Evolutionary conservation across 2,888 invertebrate genomes (phyloP), one percentile per base, ranked within the genome.

Genomic region (Calliphora vomitoria): DNA sequence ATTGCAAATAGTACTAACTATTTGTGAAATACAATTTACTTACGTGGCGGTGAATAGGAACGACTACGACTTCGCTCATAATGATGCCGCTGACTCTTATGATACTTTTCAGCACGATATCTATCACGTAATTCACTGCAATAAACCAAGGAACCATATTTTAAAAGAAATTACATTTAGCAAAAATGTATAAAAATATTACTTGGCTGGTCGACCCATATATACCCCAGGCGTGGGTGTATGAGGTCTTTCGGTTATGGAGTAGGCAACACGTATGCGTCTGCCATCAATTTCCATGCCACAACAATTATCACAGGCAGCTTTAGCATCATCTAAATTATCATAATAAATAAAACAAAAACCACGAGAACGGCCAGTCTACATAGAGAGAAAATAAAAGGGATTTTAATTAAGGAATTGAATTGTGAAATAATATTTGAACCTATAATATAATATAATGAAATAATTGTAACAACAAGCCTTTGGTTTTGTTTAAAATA

Each of bases 211-310:
- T 94, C 97, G 97, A 71, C 99, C 99, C 97, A 98, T 98, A 92
- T 99, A 99, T 90, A 99, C 97, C 82, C 99, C 99, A 8, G 99
- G 99, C 6, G 99, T 99, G 13, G 99, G 99, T 0, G 99, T 98
- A 93, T 99, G 99, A 11, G 99, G 98, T 85, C 99, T 95, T 94
- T 98, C 97, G 60, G 99, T 99, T 91, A 99, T 98, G 8, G 99
- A 99, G 94, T 96, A 99, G 94, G 99, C 99, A 10, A 99, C 99
- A 90, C 99, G 95, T 91, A 99, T 98, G 91, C 97, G 96, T 82
- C 98, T 96, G 0, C 98, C 98, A 94, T 99, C 98, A 74, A 99
- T 97, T 94, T 98, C 98, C 96, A 98, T 97, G 80, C 99, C 99
- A 81, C 97, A 96, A 92, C 98, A 98, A 91, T 97, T 96, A 91